Evolutionary conservation across 1,140 invertebrate genomes (phyloP).

Genomic region (Calliopsis andreniformis): DNA sequence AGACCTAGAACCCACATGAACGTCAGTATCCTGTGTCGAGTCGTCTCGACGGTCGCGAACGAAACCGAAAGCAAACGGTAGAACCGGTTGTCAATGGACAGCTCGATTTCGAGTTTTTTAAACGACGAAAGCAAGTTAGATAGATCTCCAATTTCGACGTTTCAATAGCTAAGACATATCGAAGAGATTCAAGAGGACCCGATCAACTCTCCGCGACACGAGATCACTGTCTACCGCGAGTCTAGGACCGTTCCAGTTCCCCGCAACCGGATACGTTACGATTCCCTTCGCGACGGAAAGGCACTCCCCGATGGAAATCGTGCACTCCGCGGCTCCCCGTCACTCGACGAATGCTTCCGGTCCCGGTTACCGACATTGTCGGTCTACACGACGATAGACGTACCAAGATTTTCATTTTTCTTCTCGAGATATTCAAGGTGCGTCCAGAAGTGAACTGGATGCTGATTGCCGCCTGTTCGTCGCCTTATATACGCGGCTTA

Average conservation of each 20-base stretch:
- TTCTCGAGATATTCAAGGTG: constrained; percentile 80
- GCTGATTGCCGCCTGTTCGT: constrained; percentile 83
- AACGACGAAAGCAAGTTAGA: too few species aligned
- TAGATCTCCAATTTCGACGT: not conserved
- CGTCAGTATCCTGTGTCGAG: not conserved
- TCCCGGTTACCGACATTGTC: not conserved
- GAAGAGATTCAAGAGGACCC: not conserved
- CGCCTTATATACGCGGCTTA: constrained; percentile 83
- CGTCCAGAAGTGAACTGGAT: constrained; percentile 88
- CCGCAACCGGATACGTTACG: not conserved
- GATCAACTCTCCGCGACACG: not conserved
- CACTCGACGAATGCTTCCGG: not conserved
- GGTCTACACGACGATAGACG: constrained; percentile 52
- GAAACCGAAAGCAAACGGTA: constrained; percentile 14
- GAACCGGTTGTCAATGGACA: constrained; percentile 13
- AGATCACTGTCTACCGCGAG: not conserved
- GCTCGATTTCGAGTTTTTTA: not conserved
- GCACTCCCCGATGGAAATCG: not conserved
- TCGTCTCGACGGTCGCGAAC: too few species aligned
- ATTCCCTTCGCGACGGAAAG: not conserved
- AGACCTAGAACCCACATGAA: constrained; percentile 82
- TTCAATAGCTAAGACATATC: not conserved
- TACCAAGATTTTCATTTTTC: constrained; percentile 81
- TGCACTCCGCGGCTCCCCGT: not conserved
- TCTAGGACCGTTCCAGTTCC: not conserved